phyloP scores from a whole-genome alignment of 2,888 invertebrate genomes.

The Drosophila subquinaria region DNA sequence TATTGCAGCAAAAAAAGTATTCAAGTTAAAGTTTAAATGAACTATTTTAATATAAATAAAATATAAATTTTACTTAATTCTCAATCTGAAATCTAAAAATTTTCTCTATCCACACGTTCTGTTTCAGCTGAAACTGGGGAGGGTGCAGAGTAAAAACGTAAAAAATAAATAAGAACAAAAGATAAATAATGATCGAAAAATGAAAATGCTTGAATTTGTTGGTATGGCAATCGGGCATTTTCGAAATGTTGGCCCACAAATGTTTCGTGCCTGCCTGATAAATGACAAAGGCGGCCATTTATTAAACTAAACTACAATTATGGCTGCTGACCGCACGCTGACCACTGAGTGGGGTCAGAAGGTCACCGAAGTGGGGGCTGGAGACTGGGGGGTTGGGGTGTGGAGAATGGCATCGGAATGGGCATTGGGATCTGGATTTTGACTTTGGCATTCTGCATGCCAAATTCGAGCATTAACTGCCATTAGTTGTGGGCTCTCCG shows the following conservation, averaged over 20 bases:
- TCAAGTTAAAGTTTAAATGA: too few species aligned
- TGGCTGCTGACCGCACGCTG: constrained; percentile 54
- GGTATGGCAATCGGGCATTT: constrained; percentile 49
- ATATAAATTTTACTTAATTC: too few species aligned
- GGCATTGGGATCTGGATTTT: constrained; percentile 1
- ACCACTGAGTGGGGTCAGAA: constrained; percentile 12
- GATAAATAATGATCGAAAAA: constrained; percentile 35
- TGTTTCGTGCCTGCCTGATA: constrained; percentile 43
- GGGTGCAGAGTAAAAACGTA: constrained; percentile 1
- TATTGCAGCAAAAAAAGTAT: too few species aligned
- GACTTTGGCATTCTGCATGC: constrained; percentile 65
- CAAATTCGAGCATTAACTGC: constrained; percentile 68
- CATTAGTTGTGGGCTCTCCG: constrained; percentile 51
- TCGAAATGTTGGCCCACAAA: constrained; percentile 45
- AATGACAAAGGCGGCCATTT: constrained; percentile 59
- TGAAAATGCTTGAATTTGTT: constrained; percentile 33
- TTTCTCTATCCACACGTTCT: background rate
- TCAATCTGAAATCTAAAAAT: too few species aligned
- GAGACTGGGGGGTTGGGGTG: background rate
- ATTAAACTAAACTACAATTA: constrained; percentile 63
- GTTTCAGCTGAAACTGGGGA: constrained; percentile 7
- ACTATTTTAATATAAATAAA: too few species aligned
- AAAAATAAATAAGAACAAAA: background rate
- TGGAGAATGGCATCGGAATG: background rate
- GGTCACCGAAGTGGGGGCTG: background rate